Evolutionary conservation across 2,113 vertebrate species (phyloP).

Genomic region (Gadus chalcogrammus): DNA sequence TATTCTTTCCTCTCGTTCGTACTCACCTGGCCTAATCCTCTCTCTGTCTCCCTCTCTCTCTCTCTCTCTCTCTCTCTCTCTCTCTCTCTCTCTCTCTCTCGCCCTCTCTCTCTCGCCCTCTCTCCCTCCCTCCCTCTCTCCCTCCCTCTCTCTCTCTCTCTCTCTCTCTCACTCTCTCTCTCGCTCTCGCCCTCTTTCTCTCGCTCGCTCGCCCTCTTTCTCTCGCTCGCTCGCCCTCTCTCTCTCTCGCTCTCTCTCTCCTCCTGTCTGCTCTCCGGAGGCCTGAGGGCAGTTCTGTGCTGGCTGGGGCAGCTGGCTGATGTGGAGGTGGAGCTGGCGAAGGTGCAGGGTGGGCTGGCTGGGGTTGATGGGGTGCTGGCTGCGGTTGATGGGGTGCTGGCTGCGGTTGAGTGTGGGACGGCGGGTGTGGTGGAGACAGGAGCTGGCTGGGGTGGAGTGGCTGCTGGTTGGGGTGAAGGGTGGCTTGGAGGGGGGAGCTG

Average conservation of each 20-base stretch:
- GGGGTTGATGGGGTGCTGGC: no score
- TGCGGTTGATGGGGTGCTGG: no score
- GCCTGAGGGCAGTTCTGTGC: slow-evolving; percentile 36
- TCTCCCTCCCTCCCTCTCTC: slow-evolving; percentile 8
- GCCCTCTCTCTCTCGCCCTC: slow-evolving; percentile 11
- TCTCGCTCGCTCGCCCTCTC: neutral
- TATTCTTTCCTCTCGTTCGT: neutral
- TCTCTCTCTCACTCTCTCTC: neutral
- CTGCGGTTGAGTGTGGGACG: no score
- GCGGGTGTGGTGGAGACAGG: no score
- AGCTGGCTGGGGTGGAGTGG: no score
- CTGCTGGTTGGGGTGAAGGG: no score
- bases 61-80: neutral
- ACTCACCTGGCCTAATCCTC: neutral
- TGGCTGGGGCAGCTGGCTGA: neutral
- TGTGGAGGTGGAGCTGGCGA: no score
- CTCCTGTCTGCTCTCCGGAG: slow-evolving; percentile 2
- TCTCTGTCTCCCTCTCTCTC: neutral
- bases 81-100: slow-evolving; percentile 9
- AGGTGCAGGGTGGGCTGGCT: no score
- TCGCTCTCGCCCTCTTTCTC: slow-evolving; percentile 1
- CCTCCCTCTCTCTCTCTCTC: neutral
- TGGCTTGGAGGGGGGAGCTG: no score
- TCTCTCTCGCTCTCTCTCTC: slow-evolving; percentile 12
- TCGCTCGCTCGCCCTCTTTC: no score